Evolutionary conservation across 2,797 vertebrate species (phyloP).

Genomic region (Neostethus bicornis): DNA sequence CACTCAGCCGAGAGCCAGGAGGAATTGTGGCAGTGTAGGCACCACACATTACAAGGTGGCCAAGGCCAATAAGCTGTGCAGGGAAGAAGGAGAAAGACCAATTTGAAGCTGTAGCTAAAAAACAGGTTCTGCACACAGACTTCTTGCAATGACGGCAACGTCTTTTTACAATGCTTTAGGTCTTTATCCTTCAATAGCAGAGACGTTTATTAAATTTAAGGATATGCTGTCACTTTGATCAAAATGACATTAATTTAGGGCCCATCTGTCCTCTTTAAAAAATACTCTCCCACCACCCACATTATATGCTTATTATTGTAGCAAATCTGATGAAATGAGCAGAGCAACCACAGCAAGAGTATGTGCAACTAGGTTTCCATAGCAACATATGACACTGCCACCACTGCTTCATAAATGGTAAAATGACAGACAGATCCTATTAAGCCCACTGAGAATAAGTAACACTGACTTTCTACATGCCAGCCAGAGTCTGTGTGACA

Average conservation of each 20-base stretch:
- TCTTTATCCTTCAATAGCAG: constrained; percentile 30
- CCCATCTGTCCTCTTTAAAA: constrained; percentile 58
- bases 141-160: constrained; percentile 25
- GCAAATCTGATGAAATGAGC: constrained; percentile 63
- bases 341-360: constrained; percentile 48
- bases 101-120: constrained; percentile 60
- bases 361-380: constrained; percentile 73
- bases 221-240: constrained; percentile 46
- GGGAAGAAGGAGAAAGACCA: constrained; percentile 55
- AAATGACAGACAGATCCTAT: constrained; percentile 77
- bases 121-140: constrained; percentile 47
- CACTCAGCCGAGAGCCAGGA: constrained; percentile 75
- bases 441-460: constrained; percentile 63
- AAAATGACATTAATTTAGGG: constrained; percentile 48
- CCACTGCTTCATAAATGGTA: constrained; percentile 70
- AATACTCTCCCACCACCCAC: constrained; percentile 51
- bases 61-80: constrained; percentile 75
- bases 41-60: constrained; percentile 77
- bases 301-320: constrained; percentile 61
- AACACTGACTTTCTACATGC: constrained; percentile 62
- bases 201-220: constrained; percentile 45
- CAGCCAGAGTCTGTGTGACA: constrained; percentile 44
- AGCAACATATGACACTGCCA: constrained; percentile 68
- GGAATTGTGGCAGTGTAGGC: constrained; percentile 81
- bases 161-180: constrained; percentile 30